Conservation (phyloP, 2,888 invertebrate species). For the Drosophila phalerata region DNA sequence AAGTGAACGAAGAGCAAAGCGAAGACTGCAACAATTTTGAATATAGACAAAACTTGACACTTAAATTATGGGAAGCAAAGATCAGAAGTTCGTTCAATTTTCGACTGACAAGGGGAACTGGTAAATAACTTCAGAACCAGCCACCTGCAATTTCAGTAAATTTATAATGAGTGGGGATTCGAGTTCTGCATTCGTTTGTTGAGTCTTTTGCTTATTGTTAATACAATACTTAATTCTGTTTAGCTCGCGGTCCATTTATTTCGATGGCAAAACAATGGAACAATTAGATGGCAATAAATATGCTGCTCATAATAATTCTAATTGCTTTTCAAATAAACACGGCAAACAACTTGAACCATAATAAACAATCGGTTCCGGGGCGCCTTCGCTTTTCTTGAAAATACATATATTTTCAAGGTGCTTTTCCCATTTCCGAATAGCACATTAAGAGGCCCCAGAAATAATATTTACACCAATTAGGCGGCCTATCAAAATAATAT, state of each 20-base stretch:
- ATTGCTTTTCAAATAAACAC: slow-evolving; percentile 82
- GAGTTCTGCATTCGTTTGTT: slow-evolving; percentile 8
- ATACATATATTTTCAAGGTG: slow-evolving; percentile 33
- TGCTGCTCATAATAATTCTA: slow-evolving; percentile 82
- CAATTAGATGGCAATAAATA: slow-evolving; percentile 70
- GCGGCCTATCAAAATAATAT: slow-evolving; percentile 79
- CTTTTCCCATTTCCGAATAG: slow-evolving; percentile 28
- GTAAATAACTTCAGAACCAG: slow-evolving; percentile 56
- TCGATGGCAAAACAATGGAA: slow-evolving; percentile 32
- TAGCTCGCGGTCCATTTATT: slow-evolving; percentile 50
- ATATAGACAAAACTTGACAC: slow-evolving; percentile 85
- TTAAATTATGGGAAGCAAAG: slow-evolving; percentile 85
- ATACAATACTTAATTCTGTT: slow-evolving; percentile 16
- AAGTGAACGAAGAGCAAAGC: slow-evolving; percentile 14
- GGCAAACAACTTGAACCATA: slow-evolving; percentile 49
- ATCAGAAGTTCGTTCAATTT: slow-evolving; percentile 59
- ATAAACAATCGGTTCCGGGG: slow-evolving; percentile 57
- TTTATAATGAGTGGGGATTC: slow-evolving; percentile 25
- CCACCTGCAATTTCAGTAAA: slow-evolving; percentile 61
- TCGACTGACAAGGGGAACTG: slow-evolving; percentile 24
- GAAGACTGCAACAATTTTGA: slow-evolving; percentile 75
- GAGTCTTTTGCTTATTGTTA: slow-evolving; percentile 46
- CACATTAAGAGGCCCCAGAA: slow-evolving; percentile 68
- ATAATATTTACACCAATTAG: slow-evolving; percentile 80
- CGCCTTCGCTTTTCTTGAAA: slow-evolving; percentile 41